Evolutionary conservation across 2,113 vertebrate genomes (phyloP).

Genomic region (Xiphias gladius): DNA sequence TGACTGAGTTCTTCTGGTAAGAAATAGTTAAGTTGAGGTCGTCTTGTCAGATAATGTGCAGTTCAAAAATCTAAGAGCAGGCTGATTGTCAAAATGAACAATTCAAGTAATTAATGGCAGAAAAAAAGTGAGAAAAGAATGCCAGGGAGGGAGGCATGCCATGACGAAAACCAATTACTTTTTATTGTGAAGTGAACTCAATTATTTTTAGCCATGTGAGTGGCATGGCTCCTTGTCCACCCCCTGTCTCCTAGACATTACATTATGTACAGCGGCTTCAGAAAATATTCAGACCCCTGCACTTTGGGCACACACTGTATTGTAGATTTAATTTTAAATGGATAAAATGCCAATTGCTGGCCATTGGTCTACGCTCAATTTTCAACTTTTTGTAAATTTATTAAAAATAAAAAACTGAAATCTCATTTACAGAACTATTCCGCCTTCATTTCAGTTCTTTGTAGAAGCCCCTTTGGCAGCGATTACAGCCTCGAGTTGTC

Average conservation of each 20-base stretch:
- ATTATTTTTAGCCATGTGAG: too few relatives aligned
- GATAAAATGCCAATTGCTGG: too few relatives aligned
- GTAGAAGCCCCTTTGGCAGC: too few relatives aligned
- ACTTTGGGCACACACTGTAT: neutral
- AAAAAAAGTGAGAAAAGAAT: neutral
- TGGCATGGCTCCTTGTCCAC: too few relatives aligned
- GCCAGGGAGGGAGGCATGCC: neutral
- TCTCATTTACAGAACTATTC: too few relatives aligned
- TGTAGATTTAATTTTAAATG: neutral
- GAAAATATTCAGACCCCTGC: neutral
- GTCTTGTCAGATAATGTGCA: neutral
- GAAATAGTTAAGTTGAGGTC: constrained; percentile 2
- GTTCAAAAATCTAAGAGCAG: neutral
- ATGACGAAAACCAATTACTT: neutral
- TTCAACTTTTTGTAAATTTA: too few relatives aligned
- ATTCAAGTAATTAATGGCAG: neutral
- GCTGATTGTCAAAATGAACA: neutral
- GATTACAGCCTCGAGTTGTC: too few relatives aligned
- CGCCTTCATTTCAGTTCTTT: too few relatives aligned
- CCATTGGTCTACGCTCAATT: too few relatives aligned
- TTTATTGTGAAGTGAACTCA: neutral
- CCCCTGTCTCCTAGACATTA: too few relatives aligned
- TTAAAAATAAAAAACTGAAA: too few relatives aligned
- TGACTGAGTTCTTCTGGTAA: constrained; percentile 7
- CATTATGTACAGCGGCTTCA: too few relatives aligned